Percentiles rank a stretch among this genome's conserved stretches.
phyloP scores from a whole-genome alignment of 2,113 vertebrate genomes.

The Mirza zaza region DNA sequence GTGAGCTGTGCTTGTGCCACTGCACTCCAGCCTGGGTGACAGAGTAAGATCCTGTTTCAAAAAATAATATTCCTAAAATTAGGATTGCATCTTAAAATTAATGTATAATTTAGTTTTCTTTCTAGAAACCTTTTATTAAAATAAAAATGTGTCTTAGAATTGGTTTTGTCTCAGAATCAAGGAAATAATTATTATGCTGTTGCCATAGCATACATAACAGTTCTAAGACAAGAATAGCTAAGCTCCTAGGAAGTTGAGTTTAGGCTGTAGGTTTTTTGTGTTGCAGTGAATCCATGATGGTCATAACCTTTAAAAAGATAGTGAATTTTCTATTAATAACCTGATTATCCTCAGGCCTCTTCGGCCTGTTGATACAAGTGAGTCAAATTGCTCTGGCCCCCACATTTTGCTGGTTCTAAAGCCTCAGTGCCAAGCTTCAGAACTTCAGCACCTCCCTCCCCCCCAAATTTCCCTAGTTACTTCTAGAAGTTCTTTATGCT shows the following conservation, averaged over 20 bases:
- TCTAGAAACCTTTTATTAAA: slow-evolving; percentile 58
- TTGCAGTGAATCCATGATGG: slow-evolving; percentile 5
- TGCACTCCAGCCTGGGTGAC: neutral
- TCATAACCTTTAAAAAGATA: neutral
- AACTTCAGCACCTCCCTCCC: neutral
- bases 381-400: neutral
- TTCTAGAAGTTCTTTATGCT: neutral
- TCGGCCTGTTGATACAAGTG: neutral
- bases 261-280: neutral
- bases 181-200: slow-evolving; percentile 51
- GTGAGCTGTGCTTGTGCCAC: too few species aligned
- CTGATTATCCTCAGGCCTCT: neutral
- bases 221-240: slow-evolving; percentile 52
- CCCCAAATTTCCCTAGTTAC: neutral
- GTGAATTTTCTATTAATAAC: slow-evolving; percentile 5
- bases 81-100: slow-evolving; percentile 35
- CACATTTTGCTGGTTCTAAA: neutral
- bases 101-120: slow-evolving; percentile 38
- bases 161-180: slow-evolving; percentile 27
- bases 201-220: neutral
- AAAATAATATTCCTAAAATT: neutral
- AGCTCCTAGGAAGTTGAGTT: neutral
- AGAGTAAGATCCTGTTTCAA: neutral
- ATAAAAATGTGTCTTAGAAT: slow-evolving; percentile 4
- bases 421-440: neutral